Conservation (phyloP, 37 sponge, comb jelly and placozoan genomes). For the Spongilla lacustris region DNA sequence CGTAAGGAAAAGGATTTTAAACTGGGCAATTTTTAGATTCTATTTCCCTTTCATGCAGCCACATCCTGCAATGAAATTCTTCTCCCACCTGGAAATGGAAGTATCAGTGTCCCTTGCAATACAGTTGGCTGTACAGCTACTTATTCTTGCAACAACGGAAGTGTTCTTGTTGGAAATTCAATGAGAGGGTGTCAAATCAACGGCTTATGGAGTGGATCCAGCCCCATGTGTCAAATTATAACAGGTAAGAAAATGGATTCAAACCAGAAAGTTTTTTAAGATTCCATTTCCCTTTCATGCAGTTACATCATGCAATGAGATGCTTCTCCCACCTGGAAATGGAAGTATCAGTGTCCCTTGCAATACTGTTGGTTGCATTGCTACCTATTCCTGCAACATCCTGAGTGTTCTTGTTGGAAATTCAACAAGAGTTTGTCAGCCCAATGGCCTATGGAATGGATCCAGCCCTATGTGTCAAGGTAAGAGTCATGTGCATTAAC, state of each 20-base stretch:
- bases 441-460: not conserved
- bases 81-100: slow-evolving; percentile 26
- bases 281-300: not conserved
- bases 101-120: slow-evolving; percentile 4
- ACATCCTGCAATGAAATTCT: not conserved
- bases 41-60: not conserved
- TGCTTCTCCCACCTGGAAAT: slow-evolving; percentile 4
- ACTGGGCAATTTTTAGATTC: not conserved
- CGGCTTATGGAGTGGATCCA: not conserved
- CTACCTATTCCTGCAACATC: slow-evolving; percentile 46
- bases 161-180: not conserved
- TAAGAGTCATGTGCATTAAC: not conserved
- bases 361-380: slow-evolving; percentile 15
- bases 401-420: slow-evolving; percentile 18
- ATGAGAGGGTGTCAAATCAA: not conserved
- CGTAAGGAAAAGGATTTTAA: not conserved
- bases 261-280: not conserved
- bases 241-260: not conserved
- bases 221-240: not conserved
- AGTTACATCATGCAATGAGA: not conserved
- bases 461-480: not conserved
- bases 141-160: slow-evolving; percentile 45
- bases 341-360: slow-evolving; percentile 23
- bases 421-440: not conserved
- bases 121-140: slow-evolving; percentile 31